Evolutionary conservation across 2,797 vertebrate species (phyloP).

Genomic region (Lacerta viridis): DNA sequence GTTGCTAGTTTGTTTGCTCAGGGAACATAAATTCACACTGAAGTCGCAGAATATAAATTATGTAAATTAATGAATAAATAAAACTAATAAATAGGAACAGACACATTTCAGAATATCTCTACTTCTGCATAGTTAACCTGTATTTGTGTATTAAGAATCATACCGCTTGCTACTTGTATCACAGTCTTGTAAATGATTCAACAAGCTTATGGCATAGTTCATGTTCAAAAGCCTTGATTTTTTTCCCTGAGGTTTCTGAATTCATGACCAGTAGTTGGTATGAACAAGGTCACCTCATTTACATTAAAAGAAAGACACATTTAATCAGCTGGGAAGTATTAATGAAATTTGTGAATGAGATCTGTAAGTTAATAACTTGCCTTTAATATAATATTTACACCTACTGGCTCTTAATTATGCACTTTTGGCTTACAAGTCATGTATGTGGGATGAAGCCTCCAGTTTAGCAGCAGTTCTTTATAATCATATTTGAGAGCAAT

Average conservation of each 20-base stretch:
- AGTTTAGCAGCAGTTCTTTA: constrained; percentile 26
- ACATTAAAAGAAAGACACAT: background rate
- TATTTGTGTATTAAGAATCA: background rate
- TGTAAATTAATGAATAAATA: no score
- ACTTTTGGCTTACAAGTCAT: background rate
- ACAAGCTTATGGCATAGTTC: background rate
- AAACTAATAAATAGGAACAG: constrained; percentile 13
- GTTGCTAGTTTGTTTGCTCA: no score
- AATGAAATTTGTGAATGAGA: no score
- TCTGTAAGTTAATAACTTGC: no score
- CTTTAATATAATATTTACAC: no score
- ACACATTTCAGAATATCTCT: constrained; percentile 7
- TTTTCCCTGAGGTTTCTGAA: background rate
- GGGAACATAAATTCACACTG: no score
- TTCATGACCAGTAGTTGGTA: background rate
- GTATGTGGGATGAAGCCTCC: constrained; percentile 42
- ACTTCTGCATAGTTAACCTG: background rate
- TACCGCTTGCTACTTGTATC: background rate
- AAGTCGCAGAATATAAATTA: no score
- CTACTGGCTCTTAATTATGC: no score
- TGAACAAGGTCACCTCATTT: background rate
- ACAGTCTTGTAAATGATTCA: background rate
- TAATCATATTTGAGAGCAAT: constrained; percentile 41
- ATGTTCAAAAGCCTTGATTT: background rate
- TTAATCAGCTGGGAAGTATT: no score